A percentile compares a stretch with the other conserved stretches of the same genome.
These are phyloP conservation scores for Lamprotornis superbus DNA, from an alignment of 2,113 vertebrate species.

Conservation along the genomic window DNA sequence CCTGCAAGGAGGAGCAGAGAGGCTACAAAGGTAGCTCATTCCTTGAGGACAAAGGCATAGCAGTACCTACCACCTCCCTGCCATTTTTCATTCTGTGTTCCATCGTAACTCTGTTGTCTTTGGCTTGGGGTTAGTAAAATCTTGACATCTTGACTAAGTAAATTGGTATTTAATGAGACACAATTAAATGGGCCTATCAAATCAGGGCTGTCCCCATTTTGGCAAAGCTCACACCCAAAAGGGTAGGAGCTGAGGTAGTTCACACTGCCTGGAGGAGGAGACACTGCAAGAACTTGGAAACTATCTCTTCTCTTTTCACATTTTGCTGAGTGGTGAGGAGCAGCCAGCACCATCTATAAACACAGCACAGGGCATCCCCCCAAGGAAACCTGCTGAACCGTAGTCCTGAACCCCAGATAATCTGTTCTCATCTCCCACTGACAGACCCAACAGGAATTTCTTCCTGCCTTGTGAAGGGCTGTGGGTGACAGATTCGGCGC, in stretches of 20 bases:
- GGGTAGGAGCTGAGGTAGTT: background rate
- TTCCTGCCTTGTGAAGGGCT: background rate
- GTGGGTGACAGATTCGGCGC: background rate
- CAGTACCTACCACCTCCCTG: background rate
- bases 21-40: background rate
- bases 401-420: background rate
- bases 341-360: background rate
- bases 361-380: background rate
- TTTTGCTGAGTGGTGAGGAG: background rate
- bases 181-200: background rate
- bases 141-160: background rate
- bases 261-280: background rate
- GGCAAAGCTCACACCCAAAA: background rate
- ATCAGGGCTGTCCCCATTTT: background rate
- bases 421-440: background rate
- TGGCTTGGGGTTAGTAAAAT: background rate
- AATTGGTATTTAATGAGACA: background rate
- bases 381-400: background rate
- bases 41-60: background rate
- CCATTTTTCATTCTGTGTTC: background rate
- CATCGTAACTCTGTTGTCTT: background rate
- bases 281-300: background rate
- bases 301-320: background rate
- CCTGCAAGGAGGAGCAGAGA: background rate
- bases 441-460: constrained; percentile 17